These are phyloP conservation scores for Caenorhabditis inopinata DNA, from an alignment of 1,140 invertebrate genomes.

Conservation along the genomic window DNA sequence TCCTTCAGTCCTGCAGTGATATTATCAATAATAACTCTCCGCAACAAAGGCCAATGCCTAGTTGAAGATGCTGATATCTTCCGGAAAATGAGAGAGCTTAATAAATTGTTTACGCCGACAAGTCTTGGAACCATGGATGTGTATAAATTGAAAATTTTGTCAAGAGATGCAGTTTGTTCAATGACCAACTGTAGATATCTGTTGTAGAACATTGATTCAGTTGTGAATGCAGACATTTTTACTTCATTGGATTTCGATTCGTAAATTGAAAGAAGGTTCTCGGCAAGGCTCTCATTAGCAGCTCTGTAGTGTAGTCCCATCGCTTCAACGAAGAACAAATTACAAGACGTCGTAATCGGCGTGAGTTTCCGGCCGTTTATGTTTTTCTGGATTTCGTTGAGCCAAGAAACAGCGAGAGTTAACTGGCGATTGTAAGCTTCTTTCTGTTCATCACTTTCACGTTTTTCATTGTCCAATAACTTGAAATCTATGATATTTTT, in stretches of 20 bases:
- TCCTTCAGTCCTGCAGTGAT: constrained; percentile 41
- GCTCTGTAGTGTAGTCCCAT: constrained; percentile 32
- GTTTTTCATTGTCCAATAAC: neutral
- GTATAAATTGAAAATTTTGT: constrained; percentile 40
- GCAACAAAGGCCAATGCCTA: constrained; percentile 44
- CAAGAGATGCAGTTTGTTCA: constrained; percentile 17
- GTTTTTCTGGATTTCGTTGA: constrained; percentile 44
- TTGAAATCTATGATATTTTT: neutral
- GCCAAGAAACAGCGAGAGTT: constrained; percentile 39
- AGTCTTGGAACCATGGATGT: constrained; percentile 49
- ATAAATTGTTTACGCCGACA: constrained; percentile 44
- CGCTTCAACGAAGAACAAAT: constrained; percentile 49
- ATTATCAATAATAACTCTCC: constrained; percentile 48
- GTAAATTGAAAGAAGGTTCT: constrained; percentile 47
- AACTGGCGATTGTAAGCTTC: neutral
- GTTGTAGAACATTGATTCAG: constrained; percentile 48
- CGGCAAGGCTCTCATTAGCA: constrained; percentile 43
- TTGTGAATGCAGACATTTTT: constrained; percentile 45
- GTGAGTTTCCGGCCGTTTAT: neutral
- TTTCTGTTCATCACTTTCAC: neutral
- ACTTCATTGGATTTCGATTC: constrained; percentile 46
- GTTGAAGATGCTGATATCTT: neutral
- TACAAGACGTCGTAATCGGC: constrained; percentile 2
- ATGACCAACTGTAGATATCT: constrained; percentile 40
- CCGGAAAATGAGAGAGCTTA: neutral